Base-by-base conservation (phyloP, 2,113 vertebrate genomes). In the Synchiropus splendidus region DNA sequence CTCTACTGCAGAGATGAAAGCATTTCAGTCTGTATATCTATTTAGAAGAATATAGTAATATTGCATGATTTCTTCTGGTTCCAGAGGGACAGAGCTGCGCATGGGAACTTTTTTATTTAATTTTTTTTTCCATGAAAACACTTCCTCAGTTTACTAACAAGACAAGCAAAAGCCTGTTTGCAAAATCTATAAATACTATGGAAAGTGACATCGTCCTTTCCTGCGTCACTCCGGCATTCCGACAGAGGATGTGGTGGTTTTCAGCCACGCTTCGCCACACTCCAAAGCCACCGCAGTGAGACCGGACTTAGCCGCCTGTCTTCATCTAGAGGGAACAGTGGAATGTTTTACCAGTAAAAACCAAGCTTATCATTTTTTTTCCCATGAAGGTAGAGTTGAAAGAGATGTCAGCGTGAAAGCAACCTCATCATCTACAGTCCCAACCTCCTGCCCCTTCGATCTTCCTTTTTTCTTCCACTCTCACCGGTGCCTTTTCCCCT, bases 361-460 rank as follows among this genome's bases (percentile, higher is more conserved):
- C n/a, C n/a, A n/a, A n/a, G n/a, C n/a, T 37, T n/a, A 10, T 33
- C 31, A 37, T 35, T 14, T 42, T 31, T 52, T 36, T 55, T 13
- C 14, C n/a, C 40, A 57, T 15, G 11, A 48, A 59, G 36, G 45
- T 12, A 45, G 45, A 52, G 42, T 50, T 67, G 49, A 67, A 70
- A 70, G 58, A 72, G 42, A 65, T 48, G 46, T 70, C 53, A 39
- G 10, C 47, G 46, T 54, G 21, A 27, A n/a, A 6, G 10, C 45
- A 47, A 30, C 42, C 37, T 49, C 52, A 57, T 34, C 48, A 35
- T 40, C 21, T 31, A 10, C 12, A 40, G 27, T 39, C 8, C 30
- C 45, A 53, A 31, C 40, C 12, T 13, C 36, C 55, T 54, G 34
- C 48, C 41, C 46, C 31, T 15, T 39, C 21, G 16, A 30, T 57